These are phyloP conservation scores for Archips xylosteana DNA, from an alignment of 2,888 invertebrate genomes.

Conservation along the genomic window DNA sequence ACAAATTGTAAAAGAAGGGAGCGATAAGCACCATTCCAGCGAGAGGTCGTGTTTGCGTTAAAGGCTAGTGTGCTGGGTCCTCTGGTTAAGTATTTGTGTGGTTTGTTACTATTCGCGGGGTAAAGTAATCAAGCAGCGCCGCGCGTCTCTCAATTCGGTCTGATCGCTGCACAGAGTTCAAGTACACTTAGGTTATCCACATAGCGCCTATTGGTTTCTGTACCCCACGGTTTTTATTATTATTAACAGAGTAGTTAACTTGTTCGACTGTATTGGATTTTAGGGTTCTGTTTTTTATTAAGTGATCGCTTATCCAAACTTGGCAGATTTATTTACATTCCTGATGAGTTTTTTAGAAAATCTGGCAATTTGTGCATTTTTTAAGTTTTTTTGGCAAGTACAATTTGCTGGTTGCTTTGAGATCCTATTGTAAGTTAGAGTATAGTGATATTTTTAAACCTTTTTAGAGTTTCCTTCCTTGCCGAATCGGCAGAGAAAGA, in stretches of 20 bases:
- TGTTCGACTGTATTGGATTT: constrained; percentile 39
- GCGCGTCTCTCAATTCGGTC: background rate
- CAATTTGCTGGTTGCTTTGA: constrained; percentile 73
- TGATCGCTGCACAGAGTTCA: background rate
- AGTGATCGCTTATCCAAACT: constrained; percentile 33
- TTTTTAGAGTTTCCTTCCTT: constrained; percentile 55
- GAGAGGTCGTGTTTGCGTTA: background rate
- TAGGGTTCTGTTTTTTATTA: constrained; percentile 26
- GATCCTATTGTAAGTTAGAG: constrained; percentile 73
- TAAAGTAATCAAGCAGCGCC: background rate
- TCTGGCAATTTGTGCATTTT: constrained; percentile 50
- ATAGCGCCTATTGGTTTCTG: constrained; percentile 24
- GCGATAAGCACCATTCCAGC: background rate
- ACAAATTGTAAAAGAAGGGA: background rate
- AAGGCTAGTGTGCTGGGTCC: background rate
- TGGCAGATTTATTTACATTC: constrained; percentile 57
- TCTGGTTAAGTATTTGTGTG: background rate
- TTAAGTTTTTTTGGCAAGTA: constrained; percentile 66
- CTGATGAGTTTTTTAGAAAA: constrained; percentile 54
- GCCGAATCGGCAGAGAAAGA: constrained; percentile 51
- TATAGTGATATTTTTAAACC: constrained; percentile 54
- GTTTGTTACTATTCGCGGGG: constrained; percentile 1
- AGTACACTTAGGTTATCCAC: background rate
- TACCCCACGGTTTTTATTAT: constrained; percentile 23
- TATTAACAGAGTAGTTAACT: constrained; percentile 33